Evolutionary conservation across 2,113 vertebrate genomes (phyloP), one percentile per base, ranked within the genome.

Genomic region (Lathamus discolor): DNA sequence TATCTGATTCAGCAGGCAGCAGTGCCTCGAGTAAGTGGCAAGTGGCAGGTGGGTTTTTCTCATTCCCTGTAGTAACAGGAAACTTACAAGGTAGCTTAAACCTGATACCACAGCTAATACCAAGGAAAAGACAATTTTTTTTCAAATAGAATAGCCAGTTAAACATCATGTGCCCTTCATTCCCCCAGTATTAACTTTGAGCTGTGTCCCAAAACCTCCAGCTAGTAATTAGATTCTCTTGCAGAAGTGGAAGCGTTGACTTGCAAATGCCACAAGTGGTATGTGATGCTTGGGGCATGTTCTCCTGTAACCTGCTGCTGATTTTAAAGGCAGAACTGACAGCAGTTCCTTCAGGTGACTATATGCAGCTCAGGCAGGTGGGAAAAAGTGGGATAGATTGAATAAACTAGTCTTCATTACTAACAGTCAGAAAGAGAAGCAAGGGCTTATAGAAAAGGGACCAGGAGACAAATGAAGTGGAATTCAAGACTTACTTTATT

Each of bases 391-490:
- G 66, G 43, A 25, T 10, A 73, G 57, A 79, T 80, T 66, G 89
- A 79, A 87, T 86, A 62, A 87, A 94, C 66, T 69, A 16, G 83
- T 86, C 87, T 85, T 90, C 79, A 74, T 95, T 94, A 94, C 82
- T 43, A 86, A 19, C 63, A 43, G 37, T 67, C 77, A 79, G 54
- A 59, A 88, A 63, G 72, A 74, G 87, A 83, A 91, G 37, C 75
- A 66, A 76, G 86, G 52, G 66, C 81, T 84, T 37, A 39, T 39
- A 83, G 92, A 49, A 62, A 76, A 80, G 82, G 93, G 74, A 52
- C 59, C 67, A 54, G 59, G 87, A 95, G 79, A 90, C 75, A 62
- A 10, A 7, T 66, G 64, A 81, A 90, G 43, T 70, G 59, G 63
- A 94, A 90, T 74, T 86, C 2, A 13, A 69, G 75, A 49, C 79